A percentile compares a stretch with the other conserved stretches of the same genome.
phyloP scores from a whole-genome alignment of 2,888 invertebrate genomes.

The Caenorhabditis sp. region DNA sequence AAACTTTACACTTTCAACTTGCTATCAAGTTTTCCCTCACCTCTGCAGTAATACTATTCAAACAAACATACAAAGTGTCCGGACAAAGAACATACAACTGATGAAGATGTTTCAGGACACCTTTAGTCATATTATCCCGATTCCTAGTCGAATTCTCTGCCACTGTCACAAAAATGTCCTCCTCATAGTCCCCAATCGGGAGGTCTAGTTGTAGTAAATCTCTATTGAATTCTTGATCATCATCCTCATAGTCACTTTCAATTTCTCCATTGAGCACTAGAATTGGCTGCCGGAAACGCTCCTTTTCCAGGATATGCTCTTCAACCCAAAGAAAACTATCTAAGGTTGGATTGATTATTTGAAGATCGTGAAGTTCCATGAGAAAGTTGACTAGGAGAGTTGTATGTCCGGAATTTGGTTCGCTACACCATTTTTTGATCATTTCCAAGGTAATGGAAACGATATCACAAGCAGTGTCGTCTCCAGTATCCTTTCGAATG shows the following conservation, averaged over 20 bases:
- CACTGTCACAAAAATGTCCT: slow-evolving; percentile 19
- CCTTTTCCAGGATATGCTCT: slow-evolving; percentile 29
- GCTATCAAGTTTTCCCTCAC: neutral
- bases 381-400: slow-evolving; percentile 43
- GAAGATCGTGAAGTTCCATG: slow-evolving; percentile 42
- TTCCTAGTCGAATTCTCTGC: slow-evolving; percentile 6
- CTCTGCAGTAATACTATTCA: slow-evolving; percentile 44
- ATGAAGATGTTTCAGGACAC: slow-evolving; percentile 27
- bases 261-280: slow-evolving; percentile 30
- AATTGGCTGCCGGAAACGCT: slow-evolving; percentile 35
- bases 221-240: slow-evolving; percentile 12
- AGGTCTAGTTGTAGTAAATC: slow-evolving; percentile 34
- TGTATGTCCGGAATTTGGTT: slow-evolving; percentile 7
- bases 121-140: slow-evolving; percentile 46
- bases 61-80: slow-evolving; percentile 33
- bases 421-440: slow-evolving; percentile 50
- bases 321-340: slow-evolving; percentile 39
- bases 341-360: slow-evolving; percentile 11
- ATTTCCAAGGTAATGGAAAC: slow-evolving; percentile 38
- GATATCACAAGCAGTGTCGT: slow-evolving; percentile 40
- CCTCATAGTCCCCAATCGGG: slow-evolving; percentile 32
- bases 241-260: neutral
- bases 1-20: slow-evolving; percentile 9
- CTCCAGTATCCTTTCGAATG: slow-evolving; percentile 33
- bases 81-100: slow-evolving; percentile 47